Base-by-base conservation (phyloP, 35 echinoderm and acorn worm species). In the Eucidaris tribuloides region DNA sequence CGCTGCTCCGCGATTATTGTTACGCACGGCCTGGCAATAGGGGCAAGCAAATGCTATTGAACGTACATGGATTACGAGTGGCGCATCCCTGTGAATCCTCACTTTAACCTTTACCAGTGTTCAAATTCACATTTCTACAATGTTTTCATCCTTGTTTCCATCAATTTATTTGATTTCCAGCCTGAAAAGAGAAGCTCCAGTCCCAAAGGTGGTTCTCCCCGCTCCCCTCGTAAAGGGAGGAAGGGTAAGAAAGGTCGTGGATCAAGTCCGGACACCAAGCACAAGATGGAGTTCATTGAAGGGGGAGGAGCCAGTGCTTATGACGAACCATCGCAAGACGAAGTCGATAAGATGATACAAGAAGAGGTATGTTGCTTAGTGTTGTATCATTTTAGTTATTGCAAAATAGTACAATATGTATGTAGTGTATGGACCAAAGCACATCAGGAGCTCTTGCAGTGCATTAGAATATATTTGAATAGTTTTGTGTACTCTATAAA, bases 321-420 rank as follows among this genome's bases (percentile, higher is more conserved):
- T 84, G 89, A 82, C 14, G 86, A 62, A 79, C 90, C 95, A 0
- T 84, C 82, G 13, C 40, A 80, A 57, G 95, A 92, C 49, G 90
- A 97, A 65, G 78, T 98, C 33, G 90, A 93, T 45, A 81, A 77
- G 19, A 90, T 98, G 86, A 60, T 98, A 32, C 85, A 92, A 32
- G 78, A 93, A 72, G 95, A 98, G 90, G 95, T 98, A 25, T 64
- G 94, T n/a, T n/a, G n/a, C n/a, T n/a, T n/a, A n/a, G n/a, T n/a
- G n/a, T n/a, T n/a, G n/a, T n/a, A n/a, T n/a, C n/a, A n/a, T n/a
- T n/a, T n/a, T n/a, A n/a, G n/a, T n/a, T n/a, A n/a, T n/a, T n/a
- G n/a, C n/a, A n/a, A n/a, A n/a, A n/a, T n/a, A n/a, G n/a, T n/a
- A n/a, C n/a, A n/a, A n/a, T n/a, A n/a, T n/a, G n/a, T n/a, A n/a